Conservation (phyloP, 1,140 invertebrate species). For the Coptotermes formosanus region DNA sequence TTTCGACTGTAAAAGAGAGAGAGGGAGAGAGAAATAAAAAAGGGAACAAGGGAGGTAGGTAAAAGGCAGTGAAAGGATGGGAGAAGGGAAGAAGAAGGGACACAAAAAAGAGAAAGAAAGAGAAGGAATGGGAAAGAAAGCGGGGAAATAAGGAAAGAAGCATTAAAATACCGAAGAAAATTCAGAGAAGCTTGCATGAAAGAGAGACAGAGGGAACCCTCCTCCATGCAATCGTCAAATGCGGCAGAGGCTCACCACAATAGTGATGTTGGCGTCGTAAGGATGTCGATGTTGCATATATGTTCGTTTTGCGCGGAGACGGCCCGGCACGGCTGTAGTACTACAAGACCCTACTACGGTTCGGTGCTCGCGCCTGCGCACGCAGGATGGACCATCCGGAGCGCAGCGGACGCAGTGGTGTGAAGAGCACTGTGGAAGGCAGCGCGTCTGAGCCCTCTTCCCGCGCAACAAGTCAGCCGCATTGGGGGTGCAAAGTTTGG, state of each 20-base stretch:
- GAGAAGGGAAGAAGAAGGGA: background rate
- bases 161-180: background rate
- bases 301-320: background rate
- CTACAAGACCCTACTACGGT: background rate
- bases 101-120: background rate
- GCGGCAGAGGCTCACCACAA: no score
- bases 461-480: background rate
- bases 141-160: background rate
- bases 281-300: background rate
- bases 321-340: background rate
- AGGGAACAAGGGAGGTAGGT: background rate
- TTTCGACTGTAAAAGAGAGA: no score
- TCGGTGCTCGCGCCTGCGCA: background rate
- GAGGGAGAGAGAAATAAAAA: background rate
- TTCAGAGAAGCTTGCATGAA: background rate
- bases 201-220: no score
- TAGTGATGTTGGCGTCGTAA: background rate
- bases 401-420: background rate
- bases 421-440: background rate
- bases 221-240: no score
- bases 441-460: background rate
- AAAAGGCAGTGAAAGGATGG: background rate
- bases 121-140: background rate
- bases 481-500: background rate
- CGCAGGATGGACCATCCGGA: background rate